Evolutionary conservation across 2,888 invertebrate genomes (phyloP).

Genomic region (Cephus sareptanus): DNA sequence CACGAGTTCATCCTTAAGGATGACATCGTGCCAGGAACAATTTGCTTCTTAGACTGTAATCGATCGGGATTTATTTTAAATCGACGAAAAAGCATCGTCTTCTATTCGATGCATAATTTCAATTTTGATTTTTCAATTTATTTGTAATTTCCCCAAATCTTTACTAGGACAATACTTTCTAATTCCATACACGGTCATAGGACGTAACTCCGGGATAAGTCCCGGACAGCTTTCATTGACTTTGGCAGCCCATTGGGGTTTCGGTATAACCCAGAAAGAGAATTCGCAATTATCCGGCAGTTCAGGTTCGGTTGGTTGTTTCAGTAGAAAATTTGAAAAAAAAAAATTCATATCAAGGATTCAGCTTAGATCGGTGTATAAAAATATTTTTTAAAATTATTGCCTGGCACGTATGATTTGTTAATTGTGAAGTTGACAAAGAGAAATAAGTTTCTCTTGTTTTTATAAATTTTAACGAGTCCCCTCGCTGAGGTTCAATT

Average conservation of each 20-base stretch:
- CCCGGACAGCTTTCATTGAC: constrained; percentile 52
- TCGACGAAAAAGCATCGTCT: neutral
- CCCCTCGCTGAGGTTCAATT: constrained; percentile 42
- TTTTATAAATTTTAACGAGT: constrained; percentile 56
- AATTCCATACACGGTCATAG: constrained; percentile 31
- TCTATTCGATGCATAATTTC: neutral
- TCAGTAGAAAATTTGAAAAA: constrained; percentile 3
- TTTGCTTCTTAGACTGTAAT: neutral
- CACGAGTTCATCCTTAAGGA: constrained; percentile 23
- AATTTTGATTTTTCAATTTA: neutral
- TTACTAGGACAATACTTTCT: constrained; percentile 46
- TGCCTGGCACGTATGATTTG: neutral
- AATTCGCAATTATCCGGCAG: constrained; percentile 57
- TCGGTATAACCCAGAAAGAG: constrained; percentile 53
- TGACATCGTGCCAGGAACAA: neutral
- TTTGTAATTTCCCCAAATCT: neutral
- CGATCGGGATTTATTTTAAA: neutral
- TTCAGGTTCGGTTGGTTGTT: constrained; percentile 13
- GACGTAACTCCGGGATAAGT: constrained; percentile 35
- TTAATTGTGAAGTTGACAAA: neutral
- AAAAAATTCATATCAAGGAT: constrained; percentile 9
- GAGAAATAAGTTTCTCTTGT: neutral
- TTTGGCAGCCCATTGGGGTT: constrained; percentile 50
- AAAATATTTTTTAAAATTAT: neutral
- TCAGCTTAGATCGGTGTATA: neutral